Evolutionary conservation across 2,797 vertebrate species (phyloP), one percentile per base, ranked within the genome.

Genomic region (Novumbra hubbsi): DNA sequence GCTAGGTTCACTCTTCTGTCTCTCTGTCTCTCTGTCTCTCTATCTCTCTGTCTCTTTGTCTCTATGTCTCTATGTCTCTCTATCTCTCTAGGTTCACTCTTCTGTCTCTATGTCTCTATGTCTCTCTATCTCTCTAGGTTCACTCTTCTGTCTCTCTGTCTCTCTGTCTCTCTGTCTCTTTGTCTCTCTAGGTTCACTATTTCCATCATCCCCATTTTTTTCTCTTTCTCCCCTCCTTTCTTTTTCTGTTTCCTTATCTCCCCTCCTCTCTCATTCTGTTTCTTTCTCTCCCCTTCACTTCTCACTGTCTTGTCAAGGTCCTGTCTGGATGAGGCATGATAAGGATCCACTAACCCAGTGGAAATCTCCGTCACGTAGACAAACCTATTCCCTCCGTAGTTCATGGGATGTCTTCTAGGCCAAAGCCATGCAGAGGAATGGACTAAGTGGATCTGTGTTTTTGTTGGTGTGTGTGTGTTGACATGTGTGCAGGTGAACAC

Each of bases 361-460:
- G 90, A 90, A 91, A 90, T 91, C 88, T 88, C 75, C 65, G 76
- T 76, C 73, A 49, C 0, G 73, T 73, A 77, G 80, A 84, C 81
- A 55, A 67, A 76, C 65, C 80, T 73, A 52, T 73, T 71, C 74
- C 74, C 78, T 81, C 88, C 76, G 74, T 79, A 34, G 77, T 91
- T 89, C 86, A 86, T 87, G 80, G 75, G 38, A 41, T 19, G 74
- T 72, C 74, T 30, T 70, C 68, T n/a, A 76, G 78, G 73, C 64
- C 76, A 49, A 76, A 73, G 60, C 72, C 80, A 76, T 72, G 72
- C 41, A 49, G 49, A 28, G 21, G 21, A 12, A 24, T 24, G 21
- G 11, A 24, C 67, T 27, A 8, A 30, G 5, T 0, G 15, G 55
- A 1, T 52, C 0, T 52, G 48, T 52, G 45, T 69, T 21, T 49